Evolutionary conservation across 2,888 invertebrate species (phyloP).

Genomic region (Linnaemya tessellans): DNA sequence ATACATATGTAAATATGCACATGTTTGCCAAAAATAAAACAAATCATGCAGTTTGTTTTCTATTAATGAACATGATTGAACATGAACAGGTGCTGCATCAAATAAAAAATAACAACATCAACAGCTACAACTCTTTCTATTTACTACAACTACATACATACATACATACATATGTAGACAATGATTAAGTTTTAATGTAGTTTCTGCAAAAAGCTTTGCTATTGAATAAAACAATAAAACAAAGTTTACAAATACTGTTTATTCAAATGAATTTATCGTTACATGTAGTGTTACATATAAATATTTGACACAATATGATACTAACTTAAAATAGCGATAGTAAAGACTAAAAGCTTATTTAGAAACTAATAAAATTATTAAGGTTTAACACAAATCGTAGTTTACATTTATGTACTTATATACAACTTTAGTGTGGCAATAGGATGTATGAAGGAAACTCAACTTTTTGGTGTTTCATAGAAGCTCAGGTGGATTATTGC

Average conservation of each 20-base stretch:
- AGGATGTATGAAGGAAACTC: no score
- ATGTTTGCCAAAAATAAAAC: neutral
- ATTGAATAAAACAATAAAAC: conserved; percentile 52
- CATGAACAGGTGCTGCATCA: conserved; percentile 23
- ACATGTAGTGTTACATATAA: conserved; percentile 20
- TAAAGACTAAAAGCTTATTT: neutral
- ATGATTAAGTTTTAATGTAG: conserved; percentile 51
- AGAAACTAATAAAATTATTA: neutral
- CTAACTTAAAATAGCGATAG: conserved; percentile 44
- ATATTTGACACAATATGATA: conserved; percentile 55
- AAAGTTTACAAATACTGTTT: conserved; percentile 56
- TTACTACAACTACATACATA: conserved; percentile 37
- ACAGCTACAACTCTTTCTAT: conserved; percentile 44
- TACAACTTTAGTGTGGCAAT: no score
- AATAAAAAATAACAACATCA: conserved; percentile 41
- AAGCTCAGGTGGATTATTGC: no score
- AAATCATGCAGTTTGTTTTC: conserved; percentile 42
- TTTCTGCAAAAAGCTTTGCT: neutral
- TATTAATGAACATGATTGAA: conserved; percentile 25
- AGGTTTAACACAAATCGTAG: no score
- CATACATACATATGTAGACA: no score
- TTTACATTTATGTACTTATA: no score
- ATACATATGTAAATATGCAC: neutral
- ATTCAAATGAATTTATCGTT: conserved; percentile 46
- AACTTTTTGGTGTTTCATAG: no score